Base-by-base conservation (phyloP, 2,113 vertebrate species). In the Calypte anna region DNA sequence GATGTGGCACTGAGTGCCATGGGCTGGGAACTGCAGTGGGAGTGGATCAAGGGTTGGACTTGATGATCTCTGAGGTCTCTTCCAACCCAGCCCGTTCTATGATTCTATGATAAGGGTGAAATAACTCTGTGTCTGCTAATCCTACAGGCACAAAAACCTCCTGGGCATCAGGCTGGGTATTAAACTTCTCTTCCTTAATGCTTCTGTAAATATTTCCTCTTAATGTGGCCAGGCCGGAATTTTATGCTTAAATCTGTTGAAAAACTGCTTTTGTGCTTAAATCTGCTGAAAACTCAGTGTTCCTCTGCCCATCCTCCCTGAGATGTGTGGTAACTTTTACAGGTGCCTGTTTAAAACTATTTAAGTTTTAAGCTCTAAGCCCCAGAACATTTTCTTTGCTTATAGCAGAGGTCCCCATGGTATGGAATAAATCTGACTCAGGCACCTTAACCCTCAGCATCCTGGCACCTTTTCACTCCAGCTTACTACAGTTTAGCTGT, bases 91-190 rank as follows among this genome's bases (percentile, higher is more conserved):
- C 33, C 33, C 6, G 7, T 33, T 33, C 33, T 33, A 33, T 33
- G 33, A 33, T 33, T 33, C 33, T 33, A 33, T 33, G 33, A 1
- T 31, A 20, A 50, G 10, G 12, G 28, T 84, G 61, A 46, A 74
- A 38, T 16, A 24, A 62, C 14, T 8, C 3, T 4, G 1, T 22
- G 4, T 22, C 50, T 67, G 48, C 43, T 82, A 30, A 53, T 50
- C 30, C 64, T 87, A 51, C 77, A 61, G 46, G 31, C 31, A 57
- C 48, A 24, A 7, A 58, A 58, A 62, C 36, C 18, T 80, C 43
- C 11, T 2, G 3, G 74, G 30, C 27, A 28, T 11, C 1, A 1
- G 25, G 2, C 3, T 50, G 33, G 33, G 25, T 10, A 55, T 11
- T 3, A 33, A 82, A 46, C 9, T 84, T 55, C 23, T 80, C 13